These are phyloP conservation scores for Corynorhinus townsendii DNA, from an alignment of 2,113 vertebrate genomes.

Conservation along the genomic window DNA sequence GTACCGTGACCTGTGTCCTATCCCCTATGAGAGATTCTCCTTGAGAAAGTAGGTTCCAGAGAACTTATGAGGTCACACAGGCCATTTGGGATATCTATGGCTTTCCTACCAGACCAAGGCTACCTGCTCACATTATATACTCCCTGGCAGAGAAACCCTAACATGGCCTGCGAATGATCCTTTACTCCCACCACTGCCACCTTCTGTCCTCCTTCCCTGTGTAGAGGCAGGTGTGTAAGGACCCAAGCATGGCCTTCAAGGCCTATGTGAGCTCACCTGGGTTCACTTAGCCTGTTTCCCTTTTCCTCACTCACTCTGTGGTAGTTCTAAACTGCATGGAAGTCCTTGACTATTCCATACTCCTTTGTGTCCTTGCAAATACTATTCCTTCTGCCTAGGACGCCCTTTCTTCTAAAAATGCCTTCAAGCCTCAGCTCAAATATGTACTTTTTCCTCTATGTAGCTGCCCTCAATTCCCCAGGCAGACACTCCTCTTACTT, in stretches of 20 bases:
- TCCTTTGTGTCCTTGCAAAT: neutral
- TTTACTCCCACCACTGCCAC: neutral
- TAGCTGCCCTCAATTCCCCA: neutral
- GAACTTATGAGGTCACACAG: neutral
- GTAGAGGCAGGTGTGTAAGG: neutral
- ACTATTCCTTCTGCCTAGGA: neutral
- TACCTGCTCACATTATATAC: neutral
- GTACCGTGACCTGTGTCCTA: neutral
- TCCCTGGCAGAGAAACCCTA: neutral
- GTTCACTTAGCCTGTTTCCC: neutral
- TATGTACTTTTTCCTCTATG: neutral
- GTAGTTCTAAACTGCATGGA: neutral
- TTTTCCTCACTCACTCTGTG: neutral
- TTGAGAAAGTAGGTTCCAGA: neutral
- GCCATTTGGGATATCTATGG: neutral
- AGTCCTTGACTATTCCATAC: neutral
- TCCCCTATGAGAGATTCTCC: neutral
- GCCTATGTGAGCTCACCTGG: neutral
- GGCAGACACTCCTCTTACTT: neutral
- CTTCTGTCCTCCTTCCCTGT: neutral
- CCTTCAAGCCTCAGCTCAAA: neutral
- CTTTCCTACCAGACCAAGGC: neutral
- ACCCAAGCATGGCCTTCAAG: neutral
- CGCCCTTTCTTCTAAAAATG: neutral
- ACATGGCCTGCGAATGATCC: neutral